Evolutionary conservation across 2,888 invertebrate genomes (phyloP).

Genomic region (Branchinecta sandiegonensis): DNA sequence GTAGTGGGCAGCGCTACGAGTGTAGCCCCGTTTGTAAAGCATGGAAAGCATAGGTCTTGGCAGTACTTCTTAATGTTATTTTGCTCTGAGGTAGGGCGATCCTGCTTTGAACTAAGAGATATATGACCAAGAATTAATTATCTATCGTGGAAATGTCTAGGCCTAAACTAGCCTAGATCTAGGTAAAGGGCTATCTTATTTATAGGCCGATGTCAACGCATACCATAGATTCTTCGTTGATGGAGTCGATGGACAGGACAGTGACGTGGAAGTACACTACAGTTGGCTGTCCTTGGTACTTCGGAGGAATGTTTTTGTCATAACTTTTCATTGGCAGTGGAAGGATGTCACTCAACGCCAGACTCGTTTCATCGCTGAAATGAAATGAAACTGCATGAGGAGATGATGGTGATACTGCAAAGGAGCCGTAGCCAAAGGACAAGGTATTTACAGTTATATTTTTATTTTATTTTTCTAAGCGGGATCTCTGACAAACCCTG

Average conservation of each 20-base stretch:
- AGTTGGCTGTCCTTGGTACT: slow-evolving; percentile 67
- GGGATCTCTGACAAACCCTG: too few relatives aligned
- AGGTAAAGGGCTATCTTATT: not conserved
- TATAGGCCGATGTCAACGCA: slow-evolving; percentile 28
- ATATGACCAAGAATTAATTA: not conserved
- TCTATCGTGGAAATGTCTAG: too few relatives aligned
- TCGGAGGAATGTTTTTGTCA: slow-evolving; percentile 78
- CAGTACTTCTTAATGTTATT: too few relatives aligned
- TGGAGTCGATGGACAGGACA: slow-evolving; percentile 78
- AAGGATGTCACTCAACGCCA: slow-evolving; percentile 68
- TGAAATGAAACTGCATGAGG: too few relatives aligned
- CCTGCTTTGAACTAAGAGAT: not conserved
- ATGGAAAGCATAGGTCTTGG: too few relatives aligned
- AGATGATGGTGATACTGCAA: too few relatives aligned
- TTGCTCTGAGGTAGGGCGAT: too few relatives aligned
- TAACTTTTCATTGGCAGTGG: slow-evolving; percentile 70
- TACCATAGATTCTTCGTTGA: slow-evolving; percentile 90
- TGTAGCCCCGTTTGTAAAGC: too few relatives aligned
- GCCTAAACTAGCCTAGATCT: not conserved
- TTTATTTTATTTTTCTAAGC: too few relatives aligned
- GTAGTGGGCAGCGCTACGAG: too few relatives aligned
- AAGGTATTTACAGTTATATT: too few relatives aligned
- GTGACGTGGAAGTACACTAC: slow-evolving; percentile 82
- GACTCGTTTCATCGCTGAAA: slow-evolving; percentile 41
- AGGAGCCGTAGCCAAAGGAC: too few relatives aligned